Evolutionary conservation across 2,888 invertebrate genomes (phyloP).

Genomic region (Drosophila aldrichi): DNA sequence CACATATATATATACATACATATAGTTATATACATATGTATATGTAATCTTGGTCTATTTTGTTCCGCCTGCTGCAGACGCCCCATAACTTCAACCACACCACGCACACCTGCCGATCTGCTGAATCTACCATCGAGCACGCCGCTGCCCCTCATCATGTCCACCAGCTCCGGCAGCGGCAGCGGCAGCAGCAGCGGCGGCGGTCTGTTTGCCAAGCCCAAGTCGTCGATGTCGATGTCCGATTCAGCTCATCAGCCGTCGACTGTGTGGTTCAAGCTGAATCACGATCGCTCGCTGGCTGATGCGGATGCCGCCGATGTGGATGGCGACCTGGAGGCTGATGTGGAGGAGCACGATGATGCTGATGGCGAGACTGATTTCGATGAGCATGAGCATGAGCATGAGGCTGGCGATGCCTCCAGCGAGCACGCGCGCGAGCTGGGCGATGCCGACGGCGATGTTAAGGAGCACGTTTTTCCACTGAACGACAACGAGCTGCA

Average conservation of each 20-base stretch:
- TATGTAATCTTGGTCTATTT: not conserved
- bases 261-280: slow-evolving; percentile 79
- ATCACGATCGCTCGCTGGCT: slow-evolving; percentile 76
- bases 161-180: slow-evolving; percentile 61
- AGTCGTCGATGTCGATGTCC: slow-evolving; percentile 43
- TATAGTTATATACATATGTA: not conserved
- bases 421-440: slow-evolving; percentile 74
- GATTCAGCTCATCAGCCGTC: slow-evolving; percentile 79
- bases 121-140: slow-evolving; percentile 75
- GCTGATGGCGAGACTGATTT: slow-evolving; percentile 35
- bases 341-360: slow-evolving; percentile 58
- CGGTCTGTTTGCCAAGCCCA: slow-evolving; percentile 69
- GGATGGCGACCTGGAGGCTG: slow-evolving; percentile 64
- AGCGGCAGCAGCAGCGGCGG: slow-evolving; percentile 50
- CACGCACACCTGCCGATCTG: slow-evolving; percentile 60
- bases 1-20: not conserved
- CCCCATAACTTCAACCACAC: slow-evolving; percentile 84
- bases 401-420: slow-evolving; percentile 48
- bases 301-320: slow-evolving; percentile 59
- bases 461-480: slow-evolving; percentile 76
- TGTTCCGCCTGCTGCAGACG: slow-evolving; percentile 67
- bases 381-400: slow-evolving; percentile 44
- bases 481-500: slow-evolving; percentile 73
- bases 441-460: slow-evolving; percentile 65
- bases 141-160: slow-evolving; percentile 79